Base-by-base conservation (phyloP, 2,888 invertebrate genomes). In the Parascotia fuliginaria region DNA sequence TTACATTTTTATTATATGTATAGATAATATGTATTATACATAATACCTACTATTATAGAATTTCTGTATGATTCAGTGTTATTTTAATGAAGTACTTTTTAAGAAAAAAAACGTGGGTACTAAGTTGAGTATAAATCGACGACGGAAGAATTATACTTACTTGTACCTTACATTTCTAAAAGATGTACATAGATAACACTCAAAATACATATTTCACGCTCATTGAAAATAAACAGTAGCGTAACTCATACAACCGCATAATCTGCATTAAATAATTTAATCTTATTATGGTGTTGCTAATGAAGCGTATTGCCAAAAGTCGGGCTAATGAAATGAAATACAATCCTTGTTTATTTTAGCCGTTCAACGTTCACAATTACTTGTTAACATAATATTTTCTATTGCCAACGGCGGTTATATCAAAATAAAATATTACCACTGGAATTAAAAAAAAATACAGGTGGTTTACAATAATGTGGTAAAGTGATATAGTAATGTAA, bases 291-390 rank as follows among this genome's bases (percentile, higher is more conserved):
- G 62, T 51, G 58, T 50, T 67, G 73, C 73, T 81, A 80, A 46
- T 39, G 68, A 75, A 67, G 61, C 67, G 66, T 64, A 58, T 58
- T 63, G 60, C 64, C 72, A 66, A 69, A 75, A 77, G 71, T 70
- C 71, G 64, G 58, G 69, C 71, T 83, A 81, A 82, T 78, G 75
- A 81, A 81, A 79, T 60, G 73, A 69, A 79, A 81, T 63, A 66
- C 74, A 74, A 77, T 69, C 63, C 65, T 57, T 73, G 76, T 78
- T 80, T 77, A 76, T 73, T 77, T 73, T 68, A 57, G 58, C 54
- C 60, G 61, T 60, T 68, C 50, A 62, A 66, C 54, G 76, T 70
- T 74, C 52, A 29, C 7, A 24, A 24, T 24, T 24, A 31, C 13
- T 44, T 70, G 65, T 75, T 77, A 75, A 67, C 65, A 78, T 51